These are phyloP conservation scores for Morone saxatilis DNA, from an alignment of 2,113 vertebrate species.

Conservation along the genomic window DNA sequence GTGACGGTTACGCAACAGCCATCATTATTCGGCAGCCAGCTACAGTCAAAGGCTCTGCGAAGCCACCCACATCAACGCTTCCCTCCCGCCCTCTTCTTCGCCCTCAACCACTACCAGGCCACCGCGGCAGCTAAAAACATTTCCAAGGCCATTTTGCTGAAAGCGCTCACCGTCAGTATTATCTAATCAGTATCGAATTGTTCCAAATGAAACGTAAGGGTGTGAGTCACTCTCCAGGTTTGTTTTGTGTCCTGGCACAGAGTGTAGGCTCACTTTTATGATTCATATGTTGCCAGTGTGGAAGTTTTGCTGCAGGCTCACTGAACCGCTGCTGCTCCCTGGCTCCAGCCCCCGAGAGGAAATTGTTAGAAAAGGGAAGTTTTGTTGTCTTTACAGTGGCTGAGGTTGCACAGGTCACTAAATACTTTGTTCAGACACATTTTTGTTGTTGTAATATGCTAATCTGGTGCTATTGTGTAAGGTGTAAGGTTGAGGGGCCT, in stretches of 20 bases:
- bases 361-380: conserved; percentile 46
- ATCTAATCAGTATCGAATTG: conserved; percentile 68
- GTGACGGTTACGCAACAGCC: conserved; percentile 63
- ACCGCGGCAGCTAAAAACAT: conserved; percentile 57
- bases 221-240: conserved; percentile 68
- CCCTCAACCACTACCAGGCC: conserved; percentile 57
- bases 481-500: conserved; percentile 22
- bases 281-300: conserved; percentile 55
- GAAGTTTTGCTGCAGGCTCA: conserved; percentile 57
- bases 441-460: conserved; percentile 61
- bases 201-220: conserved; percentile 61
- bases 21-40: conserved; percentile 49
- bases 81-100: conserved; percentile 26
- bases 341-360: conserved; percentile 35
- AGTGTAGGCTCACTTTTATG: conserved; percentile 64
- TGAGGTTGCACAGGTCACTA: conserved; percentile 35
- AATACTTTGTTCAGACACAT: conserved; percentile 57
- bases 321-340: conserved; percentile 42
- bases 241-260: conserved; percentile 49
- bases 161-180: conserved; percentile 57
- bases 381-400: conserved; percentile 48
- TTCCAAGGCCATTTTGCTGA: conserved; percentile 47
- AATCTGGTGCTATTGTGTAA: conserved; percentile 38
- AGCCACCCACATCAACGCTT: conserved; percentile 60
- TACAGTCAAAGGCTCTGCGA: conserved; percentile 48